phyloP scores from a whole-genome alignment of 30 jellyfish, hydroid and myxozoan genomes.

The Mastigias papua region DNA sequence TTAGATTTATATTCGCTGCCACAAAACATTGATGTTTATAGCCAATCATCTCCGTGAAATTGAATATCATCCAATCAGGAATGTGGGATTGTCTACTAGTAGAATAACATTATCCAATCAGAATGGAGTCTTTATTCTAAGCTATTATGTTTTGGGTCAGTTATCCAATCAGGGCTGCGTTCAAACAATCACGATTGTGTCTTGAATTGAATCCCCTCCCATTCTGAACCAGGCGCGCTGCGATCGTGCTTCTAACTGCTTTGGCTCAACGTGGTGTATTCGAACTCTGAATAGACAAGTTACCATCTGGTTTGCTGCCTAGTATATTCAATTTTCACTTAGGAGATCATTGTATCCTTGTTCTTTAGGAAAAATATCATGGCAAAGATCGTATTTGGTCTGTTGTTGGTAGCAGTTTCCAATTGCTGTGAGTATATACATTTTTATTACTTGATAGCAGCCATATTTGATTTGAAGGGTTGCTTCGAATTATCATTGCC shows the following conservation, averaged over 20 bases:
- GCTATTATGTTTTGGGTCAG: neutral
- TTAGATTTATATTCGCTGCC: neutral
- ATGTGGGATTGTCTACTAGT: neutral
- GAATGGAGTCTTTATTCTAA: neutral
- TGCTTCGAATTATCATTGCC: neutral
- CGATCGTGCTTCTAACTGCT: constrained; percentile 59
- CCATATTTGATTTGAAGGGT: constrained; percentile 40
- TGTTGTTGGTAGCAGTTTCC: constrained; percentile 23
- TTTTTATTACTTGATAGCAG: constrained; percentile 16
- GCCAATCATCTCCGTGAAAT: constrained; percentile 17
- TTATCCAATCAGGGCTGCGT: constrained; percentile 35
- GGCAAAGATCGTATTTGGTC: constrained; percentile 15
- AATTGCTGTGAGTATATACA: constrained; percentile 32
- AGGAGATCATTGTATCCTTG: constrained; percentile 13
- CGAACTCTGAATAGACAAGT: neutral
- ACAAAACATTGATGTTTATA: neutral
- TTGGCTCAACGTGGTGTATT: constrained; percentile 46
- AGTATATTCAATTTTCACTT: neutral
- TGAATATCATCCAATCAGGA: constrained; percentile 33
- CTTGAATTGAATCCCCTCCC: constrained; percentile 61
- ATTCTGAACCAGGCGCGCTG: constrained; percentile 79
- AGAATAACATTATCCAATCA: constrained; percentile 40
- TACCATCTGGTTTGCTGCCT: constrained; percentile 17
- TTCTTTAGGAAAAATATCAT: constrained; percentile 25
- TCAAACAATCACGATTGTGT: constrained; percentile 28